Conservation (phyloP, 2,113 vertebrate species). For the Sinosuthora webbiana region DNA sequence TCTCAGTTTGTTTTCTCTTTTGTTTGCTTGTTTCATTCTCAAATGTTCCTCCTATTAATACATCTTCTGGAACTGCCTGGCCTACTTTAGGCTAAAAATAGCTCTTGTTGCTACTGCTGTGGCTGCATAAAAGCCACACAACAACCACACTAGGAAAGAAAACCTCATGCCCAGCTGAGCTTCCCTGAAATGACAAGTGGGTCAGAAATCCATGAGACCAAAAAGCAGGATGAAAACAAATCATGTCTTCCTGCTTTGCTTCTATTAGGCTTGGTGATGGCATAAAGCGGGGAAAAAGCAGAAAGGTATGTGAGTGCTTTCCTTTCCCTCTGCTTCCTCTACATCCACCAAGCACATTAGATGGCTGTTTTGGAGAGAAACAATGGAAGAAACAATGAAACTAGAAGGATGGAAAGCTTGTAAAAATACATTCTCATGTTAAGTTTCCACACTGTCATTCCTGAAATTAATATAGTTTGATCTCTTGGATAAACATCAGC, state of each 20-base stretch:
- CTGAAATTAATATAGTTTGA: not conserved
- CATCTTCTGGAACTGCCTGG: slow-evolving; percentile 39
- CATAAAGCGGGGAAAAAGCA: not conserved
- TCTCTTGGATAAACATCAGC: not conserved
- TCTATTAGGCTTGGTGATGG: not conserved
- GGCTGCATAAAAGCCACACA: not conserved
- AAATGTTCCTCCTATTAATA: slow-evolving; percentile 46
- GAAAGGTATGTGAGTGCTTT: not conserved
- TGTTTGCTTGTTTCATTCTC: slow-evolving; percentile 35
- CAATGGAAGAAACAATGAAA: not conserved
- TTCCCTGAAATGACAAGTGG: not conserved
- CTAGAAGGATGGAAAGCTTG: not conserved
- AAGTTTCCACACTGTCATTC: not conserved
- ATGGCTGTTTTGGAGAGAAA: not conserved
- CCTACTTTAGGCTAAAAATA: slow-evolving; percentile 71
- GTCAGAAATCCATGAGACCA: not conserved
- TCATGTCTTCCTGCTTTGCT: not conserved
- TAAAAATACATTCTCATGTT: not conserved
- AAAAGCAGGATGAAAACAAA: not conserved
- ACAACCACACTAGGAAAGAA: not conserved
- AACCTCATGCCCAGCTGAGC: not conserved
- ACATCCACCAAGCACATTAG: not conserved
- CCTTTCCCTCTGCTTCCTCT: not conserved
- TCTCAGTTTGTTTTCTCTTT: not conserved
- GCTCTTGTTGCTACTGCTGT: slow-evolving; percentile 1